Percentiles rank a stretch among this genome's conserved stretches.
These are phyloP conservation scores for Sinohyriopsis cumingii DNA, from an alignment of 2,888 invertebrate genomes.

Conservation along the genomic window DNA sequence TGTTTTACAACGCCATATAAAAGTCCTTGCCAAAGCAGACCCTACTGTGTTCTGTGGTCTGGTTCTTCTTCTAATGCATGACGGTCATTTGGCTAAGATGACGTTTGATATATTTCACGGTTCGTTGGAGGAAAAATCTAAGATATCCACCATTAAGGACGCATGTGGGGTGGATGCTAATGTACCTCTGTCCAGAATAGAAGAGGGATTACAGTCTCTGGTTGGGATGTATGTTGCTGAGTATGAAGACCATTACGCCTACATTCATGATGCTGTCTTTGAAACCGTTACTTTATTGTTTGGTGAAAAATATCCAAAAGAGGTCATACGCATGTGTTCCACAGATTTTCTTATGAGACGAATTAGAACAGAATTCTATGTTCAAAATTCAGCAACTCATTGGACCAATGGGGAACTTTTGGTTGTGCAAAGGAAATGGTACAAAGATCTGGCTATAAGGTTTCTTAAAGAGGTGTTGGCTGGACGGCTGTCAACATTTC, in stretches of 20 bases:
- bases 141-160: conserved; percentile 16
- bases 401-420: conserved; percentile 14
- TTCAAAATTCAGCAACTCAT: not conserved
- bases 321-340: conserved; percentile 22
- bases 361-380: conserved; percentile 10
- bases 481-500: conserved; percentile 18
- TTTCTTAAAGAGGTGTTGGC: conserved; percentile 19
- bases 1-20: conserved; percentile 17
- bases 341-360: conserved; percentile 20
- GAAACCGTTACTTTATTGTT: conserved; percentile 28
- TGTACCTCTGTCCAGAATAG: conserved; percentile 12
- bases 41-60: conserved; percentile 17
- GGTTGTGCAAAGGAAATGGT: conserved; percentile 11
- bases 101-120: conserved; percentile 18
- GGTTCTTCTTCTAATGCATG: conserved; percentile 19
- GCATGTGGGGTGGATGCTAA: conserved; percentile 18
- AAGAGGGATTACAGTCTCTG: conserved; percentile 8
- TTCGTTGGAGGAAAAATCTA: conserved; percentile 1
- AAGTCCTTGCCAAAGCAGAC: conserved; percentile 12
- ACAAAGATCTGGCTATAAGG: conserved; percentile 13
- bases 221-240: conserved; percentile 24
- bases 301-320: conserved; percentile 21
- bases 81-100: conserved; percentile 17
- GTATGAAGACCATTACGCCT: conserved; percentile 17
- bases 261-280: conserved; percentile 28